Evolutionary conservation across 2,797 vertebrate species (phyloP).

Genomic region (Girardinus metallicus): DNA sequence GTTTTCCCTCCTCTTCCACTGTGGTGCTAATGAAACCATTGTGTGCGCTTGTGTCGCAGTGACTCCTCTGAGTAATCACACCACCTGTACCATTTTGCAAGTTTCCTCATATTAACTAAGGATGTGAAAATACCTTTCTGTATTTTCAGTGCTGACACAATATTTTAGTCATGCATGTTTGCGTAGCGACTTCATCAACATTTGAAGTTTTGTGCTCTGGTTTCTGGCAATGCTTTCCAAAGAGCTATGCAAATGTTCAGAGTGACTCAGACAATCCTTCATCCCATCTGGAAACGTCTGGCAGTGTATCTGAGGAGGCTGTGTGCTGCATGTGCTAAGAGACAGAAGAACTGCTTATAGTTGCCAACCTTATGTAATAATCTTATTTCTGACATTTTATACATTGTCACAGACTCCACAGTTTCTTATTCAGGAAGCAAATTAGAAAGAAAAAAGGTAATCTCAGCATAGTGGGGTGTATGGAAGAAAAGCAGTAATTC

Average conservation of each 20-base stretch:
- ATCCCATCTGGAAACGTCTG: slow-evolving; percentile 64
- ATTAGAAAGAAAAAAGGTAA: not conserved
- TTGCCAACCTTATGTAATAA: slow-evolving; percentile 20
- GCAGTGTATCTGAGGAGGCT: slow-evolving; percentile 28
- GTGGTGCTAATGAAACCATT: slow-evolving; percentile 6
- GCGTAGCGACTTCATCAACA: slow-evolving; percentile 21
- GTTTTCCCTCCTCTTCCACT: slow-evolving; percentile 14
- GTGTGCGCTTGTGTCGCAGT: slow-evolving; percentile 44
- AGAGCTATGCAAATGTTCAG: slow-evolving; percentile 56
- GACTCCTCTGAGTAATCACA: slow-evolving; percentile 36
- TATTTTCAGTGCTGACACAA: slow-evolving; percentile 5
- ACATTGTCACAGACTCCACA: not conserved
- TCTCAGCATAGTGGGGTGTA: not conserved
- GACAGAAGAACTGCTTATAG: not conserved
- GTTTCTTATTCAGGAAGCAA: not conserved
- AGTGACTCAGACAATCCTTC: slow-evolving; percentile 58
- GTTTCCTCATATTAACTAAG: slow-evolving; percentile 26
- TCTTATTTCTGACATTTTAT: slow-evolving; percentile 2
- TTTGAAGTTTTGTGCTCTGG: slow-evolving; percentile 40
- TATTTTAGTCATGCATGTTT: slow-evolving; percentile 26
- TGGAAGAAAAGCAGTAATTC: not conserved
- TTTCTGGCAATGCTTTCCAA: slow-evolving; percentile 37
- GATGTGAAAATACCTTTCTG: slow-evolving; percentile 17
- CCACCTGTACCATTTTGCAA: slow-evolving; percentile 20
- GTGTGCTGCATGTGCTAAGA: slow-evolving; percentile 26